phyloP scores from a whole-genome alignment of 2,797 vertebrate genomes.

The Rhadinocentrus ornatus region DNA sequence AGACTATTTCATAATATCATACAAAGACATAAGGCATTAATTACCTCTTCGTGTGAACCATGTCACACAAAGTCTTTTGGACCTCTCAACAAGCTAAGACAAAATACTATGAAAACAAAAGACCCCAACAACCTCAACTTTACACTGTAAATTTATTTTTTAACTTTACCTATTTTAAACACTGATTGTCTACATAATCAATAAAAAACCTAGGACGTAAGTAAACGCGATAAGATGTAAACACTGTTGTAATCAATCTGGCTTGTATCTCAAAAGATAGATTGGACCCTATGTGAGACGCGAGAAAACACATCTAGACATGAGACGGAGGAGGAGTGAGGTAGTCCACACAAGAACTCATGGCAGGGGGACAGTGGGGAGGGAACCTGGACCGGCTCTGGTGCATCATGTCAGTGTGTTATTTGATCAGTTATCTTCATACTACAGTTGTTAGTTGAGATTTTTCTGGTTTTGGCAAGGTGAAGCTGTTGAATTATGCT shows the following conservation, averaged over 20 bases:
- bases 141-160: constrained; percentile 15
- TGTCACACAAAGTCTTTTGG: constrained; percentile 22
- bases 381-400: constrained; percentile 27
- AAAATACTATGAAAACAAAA: constrained; percentile 28
- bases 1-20: constrained; percentile 18
- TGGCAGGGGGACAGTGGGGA: constrained; percentile 11
- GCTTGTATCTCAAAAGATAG: constrained; percentile 43
- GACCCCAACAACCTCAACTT: constrained; percentile 19
- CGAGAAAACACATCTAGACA: constrained; percentile 33
- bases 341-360: constrained; percentile 69
- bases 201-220: constrained; percentile 65
- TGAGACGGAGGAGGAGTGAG: constrained; percentile 62
- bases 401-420: constrained; percentile 11
- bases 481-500: constrained; percentile 59
- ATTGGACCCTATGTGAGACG: constrained; percentile 67
- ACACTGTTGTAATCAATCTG: constrained; percentile 61
- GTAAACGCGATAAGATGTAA: constrained; percentile 72
- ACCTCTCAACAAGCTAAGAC: constrained; percentile 39
- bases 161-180: constrained; percentile 51
- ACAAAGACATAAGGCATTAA: constrained; percentile 68
- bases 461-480: constrained; percentile 63
- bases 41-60: constrained; percentile 26
- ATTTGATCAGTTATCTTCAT: constrained; percentile 31
- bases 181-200: constrained; percentile 81
- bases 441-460: constrained; percentile 24